These are phyloP conservation scores for Cyanoderma ruficeps DNA, from an alignment of 2,113 vertebrate species.

Conservation along the genomic window DNA sequence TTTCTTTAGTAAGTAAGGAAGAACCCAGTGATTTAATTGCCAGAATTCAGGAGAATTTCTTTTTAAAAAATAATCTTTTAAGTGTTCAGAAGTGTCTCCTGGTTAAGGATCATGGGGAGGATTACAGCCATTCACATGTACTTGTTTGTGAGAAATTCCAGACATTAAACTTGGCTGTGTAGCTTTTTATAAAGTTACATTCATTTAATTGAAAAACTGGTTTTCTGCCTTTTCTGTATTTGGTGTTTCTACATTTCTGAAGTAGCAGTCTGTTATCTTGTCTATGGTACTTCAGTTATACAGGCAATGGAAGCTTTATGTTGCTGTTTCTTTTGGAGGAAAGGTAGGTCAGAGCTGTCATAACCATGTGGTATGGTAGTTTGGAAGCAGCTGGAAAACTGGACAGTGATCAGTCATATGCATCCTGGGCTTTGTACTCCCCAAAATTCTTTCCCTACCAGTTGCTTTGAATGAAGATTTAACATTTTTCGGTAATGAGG, in stretches of 20 bases:
- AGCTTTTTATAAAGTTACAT: neutral
- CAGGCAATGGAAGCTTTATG: neutral
- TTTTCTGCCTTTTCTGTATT: neutral
- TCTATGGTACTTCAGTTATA: neutral
- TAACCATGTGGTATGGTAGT: neutral
- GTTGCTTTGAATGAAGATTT: neutral
- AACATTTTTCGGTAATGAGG: neutral
- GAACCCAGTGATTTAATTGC: neutral
- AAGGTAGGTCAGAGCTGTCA: neutral
- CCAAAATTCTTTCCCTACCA: neutral
- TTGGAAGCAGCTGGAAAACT: neutral
- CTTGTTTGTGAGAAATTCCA: neutral
- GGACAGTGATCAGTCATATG: neutral
- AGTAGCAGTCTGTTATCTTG: neutral
- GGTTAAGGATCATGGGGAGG: accelerated
- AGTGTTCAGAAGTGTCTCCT: neutral
- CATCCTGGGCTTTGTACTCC: neutral
- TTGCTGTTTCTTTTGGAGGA: neutral
- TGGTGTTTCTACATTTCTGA: neutral
- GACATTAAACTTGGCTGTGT: neutral
- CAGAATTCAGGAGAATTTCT: neutral
- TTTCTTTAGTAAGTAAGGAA: neutral
- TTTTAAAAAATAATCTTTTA: neutral
- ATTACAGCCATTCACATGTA: neutral
- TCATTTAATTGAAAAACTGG: neutral